These are phyloP conservation scores for Nesoenas mayeri DNA, from an alignment of 2,113 vertebrate genomes.

Conservation along the genomic window DNA sequence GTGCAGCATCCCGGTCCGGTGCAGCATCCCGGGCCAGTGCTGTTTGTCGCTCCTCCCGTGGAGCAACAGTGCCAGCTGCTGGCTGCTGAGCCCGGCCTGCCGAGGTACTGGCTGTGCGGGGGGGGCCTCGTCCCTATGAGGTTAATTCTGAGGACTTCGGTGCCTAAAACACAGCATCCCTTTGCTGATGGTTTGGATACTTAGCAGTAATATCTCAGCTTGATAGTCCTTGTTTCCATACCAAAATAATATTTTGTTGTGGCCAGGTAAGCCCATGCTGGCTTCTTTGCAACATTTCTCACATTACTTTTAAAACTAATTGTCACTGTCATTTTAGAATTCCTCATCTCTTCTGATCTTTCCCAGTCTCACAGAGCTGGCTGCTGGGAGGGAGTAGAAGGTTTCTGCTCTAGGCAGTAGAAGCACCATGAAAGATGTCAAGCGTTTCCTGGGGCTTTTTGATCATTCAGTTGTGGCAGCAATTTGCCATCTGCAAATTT, in stretches of 20 bases:
- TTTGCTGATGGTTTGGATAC: background rate
- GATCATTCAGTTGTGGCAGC: background rate
- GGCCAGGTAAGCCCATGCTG: fast-evolving
- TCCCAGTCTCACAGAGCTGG: background rate
- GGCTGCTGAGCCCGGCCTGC: background rate
- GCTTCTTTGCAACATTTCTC: fast-evolving
- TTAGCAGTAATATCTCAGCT: fast-evolving
- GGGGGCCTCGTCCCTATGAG: fast-evolving
- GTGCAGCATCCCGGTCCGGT: background rate
- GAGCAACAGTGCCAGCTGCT: slow-evolving; percentile 64
- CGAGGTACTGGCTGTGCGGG: fast-evolving
- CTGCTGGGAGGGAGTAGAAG: background rate
- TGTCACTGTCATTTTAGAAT: background rate
- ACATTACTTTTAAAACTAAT: background rate
- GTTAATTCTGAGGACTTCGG: fast-evolving
- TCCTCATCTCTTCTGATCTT: fast-evolving
- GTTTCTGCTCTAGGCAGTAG: background rate
- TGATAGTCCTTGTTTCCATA: background rate
- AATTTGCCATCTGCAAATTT: background rate
- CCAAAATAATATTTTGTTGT: background rate
- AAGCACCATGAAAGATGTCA: fast-evolving
- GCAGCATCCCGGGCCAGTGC: background rate
- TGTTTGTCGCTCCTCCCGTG: background rate
- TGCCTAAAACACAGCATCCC: background rate
- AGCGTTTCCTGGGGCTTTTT: background rate